Percentiles rank a stretch among this genome's conserved stretches.
These are phyloP conservation scores for Fulmarus glacialis DNA, from an alignment of 2,113 vertebrate genomes.

Conservation along the genomic window DNA sequence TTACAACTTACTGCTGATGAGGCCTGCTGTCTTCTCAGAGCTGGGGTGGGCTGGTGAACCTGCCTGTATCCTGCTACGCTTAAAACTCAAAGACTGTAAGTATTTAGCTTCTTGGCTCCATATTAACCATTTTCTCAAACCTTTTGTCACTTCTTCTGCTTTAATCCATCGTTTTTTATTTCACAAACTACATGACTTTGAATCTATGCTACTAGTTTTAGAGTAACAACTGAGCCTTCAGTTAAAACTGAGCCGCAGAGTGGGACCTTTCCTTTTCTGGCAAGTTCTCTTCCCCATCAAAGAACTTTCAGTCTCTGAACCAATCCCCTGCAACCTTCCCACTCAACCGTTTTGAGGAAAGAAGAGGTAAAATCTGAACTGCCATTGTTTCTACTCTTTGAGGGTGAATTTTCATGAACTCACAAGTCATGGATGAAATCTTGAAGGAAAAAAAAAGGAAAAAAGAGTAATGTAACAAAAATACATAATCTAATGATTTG, in stretches of 20 bases:
- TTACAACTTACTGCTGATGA: not conserved
- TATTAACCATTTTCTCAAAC: not conserved
- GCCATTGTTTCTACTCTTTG: not conserved
- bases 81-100: not conserved
- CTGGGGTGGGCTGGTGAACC: not conserved
- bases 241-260: not conserved
- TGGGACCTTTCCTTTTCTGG: not conserved
- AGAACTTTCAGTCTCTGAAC: not conserved
- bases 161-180: not conserved
- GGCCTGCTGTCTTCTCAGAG: not conserved
- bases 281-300: not conserved
- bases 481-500: not conserved
- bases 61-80: not conserved
- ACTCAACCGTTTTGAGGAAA: not conserved
- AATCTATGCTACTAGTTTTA: not conserved
- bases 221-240: not conserved
- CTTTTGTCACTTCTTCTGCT: not conserved
- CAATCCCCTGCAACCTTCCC: not conserved
- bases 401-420: not conserved
- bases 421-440: not conserved
- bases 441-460: too few relatives aligned
- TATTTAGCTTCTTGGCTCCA: not conserved
- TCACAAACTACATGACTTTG: not conserved
- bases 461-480: not conserved
- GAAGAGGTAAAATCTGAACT: not conserved